A percentile compares a stretch with the other conserved stretches of the same genome.
These are phyloP conservation scores for Zoroaster sp. DNA, from an alignment of 53 echinoderm and acorn worm species.

Conservation along the genomic window DNA sequence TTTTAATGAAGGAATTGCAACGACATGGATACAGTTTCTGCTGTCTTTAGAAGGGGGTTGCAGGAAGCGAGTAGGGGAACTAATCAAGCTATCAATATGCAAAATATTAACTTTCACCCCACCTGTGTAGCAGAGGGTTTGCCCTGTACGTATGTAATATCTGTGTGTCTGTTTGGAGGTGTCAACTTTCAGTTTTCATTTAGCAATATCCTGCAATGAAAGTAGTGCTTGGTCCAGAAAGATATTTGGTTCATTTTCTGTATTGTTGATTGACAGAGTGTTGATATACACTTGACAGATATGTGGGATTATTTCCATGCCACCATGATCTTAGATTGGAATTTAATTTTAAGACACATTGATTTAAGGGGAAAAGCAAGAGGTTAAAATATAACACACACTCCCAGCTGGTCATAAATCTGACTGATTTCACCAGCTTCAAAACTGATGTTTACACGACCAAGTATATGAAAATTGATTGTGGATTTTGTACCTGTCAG, in stretches of 20 bases:
- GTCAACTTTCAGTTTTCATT: conserved; percentile 45
- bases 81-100: background rate
- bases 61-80: background rate
- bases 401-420: background rate
- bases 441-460: background rate
- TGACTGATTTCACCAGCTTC: background rate
- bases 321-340: background rate
- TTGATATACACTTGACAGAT: conserved; percentile 18
- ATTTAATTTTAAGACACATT: conserved; percentile 29
- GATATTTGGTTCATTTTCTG: conserved; percentile 3
- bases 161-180: background rate
- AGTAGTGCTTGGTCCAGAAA: background rate
- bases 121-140: background rate
- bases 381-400: background rate
- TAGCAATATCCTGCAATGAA: conserved; percentile 26
- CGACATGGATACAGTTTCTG: background rate
- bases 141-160: background rate
- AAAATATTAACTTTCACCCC: conserved; percentile 34
- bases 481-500: background rate
- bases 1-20: conserved; percentile 3
- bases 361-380: conserved; percentile 24
- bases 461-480: background rate
- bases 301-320: conserved; percentile 4
- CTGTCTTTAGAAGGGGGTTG: background rate
- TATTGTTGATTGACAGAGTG: conserved; percentile 10